Evolutionary conservation across 1,140 invertebrate genomes (phyloP).

Genomic region (Pissodes strobi): DNA sequence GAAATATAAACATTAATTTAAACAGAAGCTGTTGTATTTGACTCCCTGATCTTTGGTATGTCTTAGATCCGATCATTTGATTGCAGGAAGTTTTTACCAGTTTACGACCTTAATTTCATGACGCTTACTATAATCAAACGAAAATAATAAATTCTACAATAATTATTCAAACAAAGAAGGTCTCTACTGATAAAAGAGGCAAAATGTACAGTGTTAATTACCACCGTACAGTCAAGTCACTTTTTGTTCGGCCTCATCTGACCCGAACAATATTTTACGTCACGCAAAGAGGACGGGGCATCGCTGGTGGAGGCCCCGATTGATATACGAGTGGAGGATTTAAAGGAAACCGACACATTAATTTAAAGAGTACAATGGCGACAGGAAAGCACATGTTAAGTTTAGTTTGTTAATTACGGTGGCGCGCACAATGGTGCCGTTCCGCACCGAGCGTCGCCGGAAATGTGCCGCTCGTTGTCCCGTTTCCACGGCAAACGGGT

Average conservation of each 20-base stretch:
- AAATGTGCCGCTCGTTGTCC: conserved; percentile 52
- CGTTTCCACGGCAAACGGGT: conserved; percentile 47
- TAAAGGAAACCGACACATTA: conserved; percentile 56
- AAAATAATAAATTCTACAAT: too few relatives aligned
- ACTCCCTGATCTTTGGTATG: too few relatives aligned
- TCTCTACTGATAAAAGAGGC: too few relatives aligned
- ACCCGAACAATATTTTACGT: conserved; percentile 19
- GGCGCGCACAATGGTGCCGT: conserved; percentile 55
- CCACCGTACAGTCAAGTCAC: too few relatives aligned
- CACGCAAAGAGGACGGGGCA: conserved; percentile 43
- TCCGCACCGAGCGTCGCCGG: conserved; percentile 49
- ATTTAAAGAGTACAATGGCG: conserved; percentile 56
- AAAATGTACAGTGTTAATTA: too few relatives aligned
- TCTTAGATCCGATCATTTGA: too few relatives aligned
- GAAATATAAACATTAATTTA: too few relatives aligned
- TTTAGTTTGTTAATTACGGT: conserved; percentile 58
- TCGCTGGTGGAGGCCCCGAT: conserved; percentile 42
- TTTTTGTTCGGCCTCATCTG: conserved; percentile 1
- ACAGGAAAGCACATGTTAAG: conserved; percentile 58
- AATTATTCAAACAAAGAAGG: too few relatives aligned
- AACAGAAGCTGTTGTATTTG: too few relatives aligned
- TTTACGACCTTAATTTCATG: too few relatives aligned
- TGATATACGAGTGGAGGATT: conserved; percentile 54
- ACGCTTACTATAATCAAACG: too few relatives aligned
- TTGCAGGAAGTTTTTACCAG: too few relatives aligned